Evolutionary conservation across 2,113 vertebrate genomes (phyloP).

Genomic region (Chaetops frenatus): DNA sequence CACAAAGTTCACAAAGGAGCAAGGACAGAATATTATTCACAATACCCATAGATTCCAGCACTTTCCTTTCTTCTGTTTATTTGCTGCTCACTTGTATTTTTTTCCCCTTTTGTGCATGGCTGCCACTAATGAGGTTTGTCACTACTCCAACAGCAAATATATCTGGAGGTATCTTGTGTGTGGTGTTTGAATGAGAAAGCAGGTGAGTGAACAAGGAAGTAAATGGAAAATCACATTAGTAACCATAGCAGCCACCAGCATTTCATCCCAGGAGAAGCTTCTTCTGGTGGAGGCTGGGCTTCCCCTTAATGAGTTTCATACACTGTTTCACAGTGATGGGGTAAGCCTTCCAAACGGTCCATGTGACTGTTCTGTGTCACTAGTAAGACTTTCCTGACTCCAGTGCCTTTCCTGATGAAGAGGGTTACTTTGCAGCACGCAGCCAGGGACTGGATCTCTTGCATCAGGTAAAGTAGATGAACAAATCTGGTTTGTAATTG

Average conservation of each 20-base stretch:
- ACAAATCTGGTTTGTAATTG: not conserved
- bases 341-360: not conserved
- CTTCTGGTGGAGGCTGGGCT: not conserved
- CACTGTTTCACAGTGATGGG: not conserved
- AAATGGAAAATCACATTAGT: slow-evolving; percentile 27
- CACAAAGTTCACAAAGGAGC: not conserved
- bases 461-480: not conserved
- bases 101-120: not conserved
- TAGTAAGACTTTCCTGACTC: not conserved
- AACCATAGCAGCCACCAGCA: slow-evolving; percentile 43
- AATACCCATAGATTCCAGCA: not conserved
- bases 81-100: not conserved
- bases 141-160: not conserved
- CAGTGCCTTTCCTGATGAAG: not conserved
- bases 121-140: not conserved
- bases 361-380: not conserved
- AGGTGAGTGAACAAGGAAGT: slow-evolving; percentile 2
- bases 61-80: not conserved
- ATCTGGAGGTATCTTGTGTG: not conserved
- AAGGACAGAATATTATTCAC: not conserved
- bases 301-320: not conserved
- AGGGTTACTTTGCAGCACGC: not conserved
- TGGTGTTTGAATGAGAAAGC: not conserved
- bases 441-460: not conserved
- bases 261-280: not conserved